Percentiles rank a stretch among this genome's conserved stretches.
These are phyloP conservation scores for Pelosia muscerda DNA, from an alignment of 2,888 invertebrate species.

Conservation along the genomic window DNA sequence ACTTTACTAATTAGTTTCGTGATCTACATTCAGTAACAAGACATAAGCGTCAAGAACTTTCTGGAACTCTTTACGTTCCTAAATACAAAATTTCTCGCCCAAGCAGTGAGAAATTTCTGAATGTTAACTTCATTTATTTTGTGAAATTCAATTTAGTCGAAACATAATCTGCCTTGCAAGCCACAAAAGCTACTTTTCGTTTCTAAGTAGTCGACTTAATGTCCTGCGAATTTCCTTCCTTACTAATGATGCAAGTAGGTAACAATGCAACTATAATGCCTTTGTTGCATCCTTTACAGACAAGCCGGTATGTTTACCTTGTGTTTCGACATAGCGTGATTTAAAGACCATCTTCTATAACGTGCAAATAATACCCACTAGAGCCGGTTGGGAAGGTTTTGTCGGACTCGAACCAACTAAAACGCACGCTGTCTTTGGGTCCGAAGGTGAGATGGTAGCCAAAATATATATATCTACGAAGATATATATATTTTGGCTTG, in stretches of 20 bases:
- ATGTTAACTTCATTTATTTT: conserved; percentile 5
- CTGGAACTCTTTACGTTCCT: background rate
- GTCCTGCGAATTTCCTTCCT: background rate
- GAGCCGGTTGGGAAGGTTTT: too few relatives aligned
- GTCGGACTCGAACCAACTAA: too few relatives aligned
- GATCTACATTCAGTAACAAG: background rate
- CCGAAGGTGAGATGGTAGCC: too few relatives aligned
- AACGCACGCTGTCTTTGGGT: too few relatives aligned
- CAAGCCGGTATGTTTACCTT: background rate
- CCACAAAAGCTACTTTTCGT: conserved; percentile 1
- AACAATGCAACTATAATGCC: background rate
- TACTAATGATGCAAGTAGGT: background rate
- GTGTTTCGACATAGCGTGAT: background rate
- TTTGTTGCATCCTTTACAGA: background rate
- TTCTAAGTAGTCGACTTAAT: background rate
- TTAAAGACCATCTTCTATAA: too few relatives aligned
- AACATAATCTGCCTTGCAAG: conserved; percentile 3
- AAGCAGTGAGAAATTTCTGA: background rate
- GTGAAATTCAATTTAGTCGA: conserved; percentile 1
- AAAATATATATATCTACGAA: too few relatives aligned
- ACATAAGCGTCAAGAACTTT: background rate
- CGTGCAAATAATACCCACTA: too few relatives aligned
- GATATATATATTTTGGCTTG: too few relatives aligned
- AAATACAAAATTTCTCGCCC: background rate
- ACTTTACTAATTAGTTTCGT: background rate